Evolutionary conservation across 2,113 vertebrate genomes (phyloP).

Genomic region (Emydocephalus ijimae): DNA sequence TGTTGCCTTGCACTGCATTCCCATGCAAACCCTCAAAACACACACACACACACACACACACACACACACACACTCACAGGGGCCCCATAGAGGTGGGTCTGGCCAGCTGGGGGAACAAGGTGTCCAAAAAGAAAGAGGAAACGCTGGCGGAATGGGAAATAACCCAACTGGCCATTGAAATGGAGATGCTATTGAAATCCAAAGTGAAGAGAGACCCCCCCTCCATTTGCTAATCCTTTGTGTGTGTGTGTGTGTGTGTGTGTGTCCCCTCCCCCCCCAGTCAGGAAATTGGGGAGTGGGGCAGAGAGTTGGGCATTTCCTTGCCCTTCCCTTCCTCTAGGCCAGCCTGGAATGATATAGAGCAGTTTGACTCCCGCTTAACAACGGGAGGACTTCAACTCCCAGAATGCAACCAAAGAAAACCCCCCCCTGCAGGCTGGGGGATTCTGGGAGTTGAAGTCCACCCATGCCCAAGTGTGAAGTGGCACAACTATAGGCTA

Average conservation of each 20-base stretch:
- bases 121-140: no score
- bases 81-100: neutral
- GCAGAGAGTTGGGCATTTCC: neutral
- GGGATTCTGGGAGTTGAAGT: no score
- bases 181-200: constrained; percentile 23
- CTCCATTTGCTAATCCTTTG: neutral
- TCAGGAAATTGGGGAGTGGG: no score
- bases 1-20: no score
- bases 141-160: neutral
- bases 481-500: neutral
- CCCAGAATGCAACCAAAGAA: no score
- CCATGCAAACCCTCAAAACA: no score
- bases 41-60: no score
- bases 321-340: neutral
- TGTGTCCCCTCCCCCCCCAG: neutral
- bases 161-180: constrained; percentile 3
- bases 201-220: neutral
- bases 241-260: no score
- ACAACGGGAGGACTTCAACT: no score
- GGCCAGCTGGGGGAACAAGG: neutral
- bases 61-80: no score
- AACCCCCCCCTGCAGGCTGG: no score
- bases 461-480: no score
- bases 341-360: neutral
- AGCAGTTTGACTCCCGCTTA: neutral